phyloP scores from a whole-genome alignment of 2,888 invertebrate species.

The Aporophyla lueneburgensis region DNA sequence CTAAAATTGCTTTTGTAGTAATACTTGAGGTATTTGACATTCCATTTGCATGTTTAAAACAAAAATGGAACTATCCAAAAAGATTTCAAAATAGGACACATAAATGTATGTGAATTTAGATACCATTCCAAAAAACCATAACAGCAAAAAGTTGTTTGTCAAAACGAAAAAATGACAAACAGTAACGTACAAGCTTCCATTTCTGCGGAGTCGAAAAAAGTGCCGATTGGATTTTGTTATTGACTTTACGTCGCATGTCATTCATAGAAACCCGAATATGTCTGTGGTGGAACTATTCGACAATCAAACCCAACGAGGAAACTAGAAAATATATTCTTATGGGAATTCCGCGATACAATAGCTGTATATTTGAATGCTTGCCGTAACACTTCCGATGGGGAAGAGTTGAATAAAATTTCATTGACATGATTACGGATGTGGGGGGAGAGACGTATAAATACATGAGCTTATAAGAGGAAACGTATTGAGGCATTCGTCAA shows the following conservation, averaged over 20 bases:
- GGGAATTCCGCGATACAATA: slow-evolving; percentile 3
- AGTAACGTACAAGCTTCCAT: slow-evolving; percentile 54
- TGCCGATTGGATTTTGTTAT: slow-evolving; percentile 64
- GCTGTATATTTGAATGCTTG: slow-evolving; percentile 33
- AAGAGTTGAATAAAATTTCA: slow-evolving; percentile 45
- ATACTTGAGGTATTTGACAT: background rate
- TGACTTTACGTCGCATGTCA: slow-evolving; percentile 60
- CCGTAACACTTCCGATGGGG: slow-evolving; percentile 10
- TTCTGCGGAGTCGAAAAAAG: slow-evolving; percentile 57
- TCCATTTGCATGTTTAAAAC: background rate
- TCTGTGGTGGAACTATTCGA: slow-evolving; percentile 22
- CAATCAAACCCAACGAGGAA: slow-evolving; percentile 19
- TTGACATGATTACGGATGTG: slow-evolving; percentile 27
- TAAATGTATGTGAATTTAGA: slow-evolving; percentile 7
- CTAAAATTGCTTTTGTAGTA: background rate
- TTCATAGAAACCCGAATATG: slow-evolving; percentile 43
- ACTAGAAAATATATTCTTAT: slow-evolving; percentile 29
- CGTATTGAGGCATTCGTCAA: slow-evolving; percentile 7
- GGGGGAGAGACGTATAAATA: slow-evolving; percentile 24
- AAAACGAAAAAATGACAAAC: slow-evolving; percentile 55
- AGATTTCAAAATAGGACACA: background rate
- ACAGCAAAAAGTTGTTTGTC: slow-evolving; percentile 4
- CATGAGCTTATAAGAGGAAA: background rate
- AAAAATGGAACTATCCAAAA: background rate
- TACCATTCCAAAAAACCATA: slow-evolving; percentile 17